Evolutionary conservation across 2,888 invertebrate species (phyloP), one percentile per base, ranked within the genome.

Genomic region (Tinea pellionella): DNA sequence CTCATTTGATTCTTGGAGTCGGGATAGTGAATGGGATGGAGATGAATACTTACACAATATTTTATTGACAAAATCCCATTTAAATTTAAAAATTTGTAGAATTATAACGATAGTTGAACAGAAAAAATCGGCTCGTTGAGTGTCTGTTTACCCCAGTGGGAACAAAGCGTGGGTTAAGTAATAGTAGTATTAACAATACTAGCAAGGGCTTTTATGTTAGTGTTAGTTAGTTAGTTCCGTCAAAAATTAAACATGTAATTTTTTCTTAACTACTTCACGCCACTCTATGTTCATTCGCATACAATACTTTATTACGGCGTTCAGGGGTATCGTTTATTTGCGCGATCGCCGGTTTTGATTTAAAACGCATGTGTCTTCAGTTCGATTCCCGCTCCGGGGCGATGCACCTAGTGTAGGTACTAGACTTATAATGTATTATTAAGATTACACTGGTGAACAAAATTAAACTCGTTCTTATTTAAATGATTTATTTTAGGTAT

Each of bases 311-410:
- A 79, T 75, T 70, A 75, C 77, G 72, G 74, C 73, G 75, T 75
- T 73, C 63, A 60, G 59, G 55, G 73, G 74, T 68, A 67, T 77
- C 78, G 75, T 78, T 78, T 78, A 79, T 78, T 79, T 78, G 75
- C 74, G 75, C 75, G 78, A 78, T 78, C 77, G 75, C 69, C 69
- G 70, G 74, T 74, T 74, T 77, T 80, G 80, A 81, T 80, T 81
- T 80, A 80, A 77, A 78, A 75, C 77, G 74, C 75, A 75, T 77
- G 78, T 79, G 80, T 80, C 80, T 77, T 76, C 73, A 70, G 75
- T 78, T 78, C 77, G 77, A 78, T 74, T 75, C 77, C 72, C 68
- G 67, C 67, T 68, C 65, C 69, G 67, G 67, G 57, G 32, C 55
- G 13, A 16, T 55, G 18, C 4, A 55, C 55, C n/a, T n/a, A 8